These are phyloP conservation scores for Octonoba sinensis DNA, from an alignment of 2,888 invertebrate genomes.

Conservation along the genomic window DNA sequence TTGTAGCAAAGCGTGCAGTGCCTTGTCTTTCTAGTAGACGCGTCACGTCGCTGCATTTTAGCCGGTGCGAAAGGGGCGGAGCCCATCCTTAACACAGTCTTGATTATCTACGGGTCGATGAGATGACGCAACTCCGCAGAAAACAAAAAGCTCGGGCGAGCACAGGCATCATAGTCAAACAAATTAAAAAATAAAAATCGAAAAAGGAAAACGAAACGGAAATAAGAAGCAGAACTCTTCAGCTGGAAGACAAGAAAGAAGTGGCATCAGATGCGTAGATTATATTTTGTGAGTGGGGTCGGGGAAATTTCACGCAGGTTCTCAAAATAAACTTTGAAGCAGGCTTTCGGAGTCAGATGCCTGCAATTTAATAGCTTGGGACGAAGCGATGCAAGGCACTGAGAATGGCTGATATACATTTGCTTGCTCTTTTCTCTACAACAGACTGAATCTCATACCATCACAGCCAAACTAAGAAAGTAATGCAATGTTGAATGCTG, in stretches of 20 bases:
- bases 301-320: slow-evolving; percentile 19
- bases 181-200: slow-evolving; percentile 45
- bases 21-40: too few relatives aligned
- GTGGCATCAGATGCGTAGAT: slow-evolving; percentile 50
- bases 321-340: slow-evolving; percentile 30
- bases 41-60: neutral
- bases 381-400: slow-evolving; percentile 55
- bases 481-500: slow-evolving; percentile 28
- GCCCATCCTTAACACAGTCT: slow-evolving; percentile 1
- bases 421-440: slow-evolving; percentile 6
- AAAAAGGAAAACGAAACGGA: slow-evolving; percentile 35
- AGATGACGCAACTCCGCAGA: slow-evolving; percentile 33
- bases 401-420: slow-evolving; percentile 40
- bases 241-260: slow-evolving; percentile 56
- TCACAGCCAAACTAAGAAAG: slow-evolving; percentile 29
- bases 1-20: slow-evolving; percentile 10
- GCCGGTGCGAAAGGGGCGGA: neutral
- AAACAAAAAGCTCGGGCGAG: slow-evolving; percentile 40
- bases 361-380: slow-evolving; percentile 21
- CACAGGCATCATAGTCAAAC: slow-evolving; percentile 48
- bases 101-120: slow-evolving; percentile 56
- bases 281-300: slow-evolving; percentile 4
- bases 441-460: too few relatives aligned
- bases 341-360: slow-evolving; percentile 33
- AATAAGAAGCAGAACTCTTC: slow-evolving; percentile 25